A percentile compares a stretch with the other conserved stretches of the same genome.
These are phyloP conservation scores for Callipepla californica DNA, from an alignment of 2,113 vertebrate genomes.

Conservation along the genomic window DNA sequence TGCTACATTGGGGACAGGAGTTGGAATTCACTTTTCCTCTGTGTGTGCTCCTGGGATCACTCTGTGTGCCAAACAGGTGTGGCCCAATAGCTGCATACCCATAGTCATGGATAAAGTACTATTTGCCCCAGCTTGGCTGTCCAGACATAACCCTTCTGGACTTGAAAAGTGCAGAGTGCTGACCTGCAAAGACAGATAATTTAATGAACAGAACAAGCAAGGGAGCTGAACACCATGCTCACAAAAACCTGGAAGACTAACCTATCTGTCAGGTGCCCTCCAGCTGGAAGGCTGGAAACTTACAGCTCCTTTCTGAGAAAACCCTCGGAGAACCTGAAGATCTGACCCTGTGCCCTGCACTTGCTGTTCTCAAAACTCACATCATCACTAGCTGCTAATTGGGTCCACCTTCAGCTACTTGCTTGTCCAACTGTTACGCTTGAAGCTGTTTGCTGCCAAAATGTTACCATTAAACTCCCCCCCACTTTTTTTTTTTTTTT, in stretches of 20 bases:
- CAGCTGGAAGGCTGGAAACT: not conserved
- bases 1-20: not conserved
- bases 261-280: not conserved
- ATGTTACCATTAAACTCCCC: not conserved
- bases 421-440: not conserved
- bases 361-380: not conserved
- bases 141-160: not conserved
- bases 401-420: not conserved
- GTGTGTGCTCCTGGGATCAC: too few relatives aligned
- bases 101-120: not conserved
- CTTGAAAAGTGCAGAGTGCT: not conserved
- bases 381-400: not conserved
- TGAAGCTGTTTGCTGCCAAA: not conserved
- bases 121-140: not conserved
- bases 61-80: not conserved
- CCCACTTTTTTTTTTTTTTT: too few relatives aligned
- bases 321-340: not conserved
- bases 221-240: not conserved
- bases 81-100: not conserved
- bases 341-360: not conserved
- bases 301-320: not conserved
- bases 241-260: not conserved
- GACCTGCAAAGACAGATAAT: not conserved
- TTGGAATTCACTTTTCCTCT: not conserved
- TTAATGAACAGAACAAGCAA: not conserved